Evolutionary conservation across 2,888 invertebrate species (phyloP), one percentile per base, ranked within the genome.

Genomic region (Apeira syringaria): DNA sequence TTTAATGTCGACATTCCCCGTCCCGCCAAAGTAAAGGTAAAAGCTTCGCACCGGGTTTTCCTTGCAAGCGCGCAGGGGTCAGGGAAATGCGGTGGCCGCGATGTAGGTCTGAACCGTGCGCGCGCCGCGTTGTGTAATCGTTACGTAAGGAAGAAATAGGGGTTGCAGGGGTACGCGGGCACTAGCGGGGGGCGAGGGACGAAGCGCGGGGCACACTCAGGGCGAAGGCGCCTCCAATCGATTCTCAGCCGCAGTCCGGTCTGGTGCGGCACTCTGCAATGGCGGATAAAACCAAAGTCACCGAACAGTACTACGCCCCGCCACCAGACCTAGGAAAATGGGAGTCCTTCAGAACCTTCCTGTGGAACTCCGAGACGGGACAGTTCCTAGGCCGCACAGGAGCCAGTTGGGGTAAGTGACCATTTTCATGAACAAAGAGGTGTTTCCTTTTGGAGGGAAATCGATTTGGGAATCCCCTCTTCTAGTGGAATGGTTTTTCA

Each of bases 341-440:
- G 96, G 95, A 96, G 88, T 92, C 94, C 69, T 94, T 97, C 91
- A 93, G 92, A 83, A 90, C 92, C 73, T 98, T 98, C 92, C 81
- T 98, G 61, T 98, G 95, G 95, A 97, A 98, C 91, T 93, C 96
- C 64, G 97, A 98, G 88, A 97, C 97, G 51, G 94, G 94, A 73
- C 96, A 97, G 90, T 94, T 98, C 82, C 91, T 98, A 65, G 98
- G 98, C 66, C 93, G 98, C 67, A 97, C 97, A 53, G 97, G 96
- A 65, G 91, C 94, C 74, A 97, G 97, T 90, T 98, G 98, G 98
- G 97, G 98, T 98, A 80, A 97, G 97, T 95, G 36, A 50, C 53
- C 1, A 8, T 6, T 2, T 18, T 10, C 33, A 18, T 26, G 28
- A 44, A 37, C 32, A 46, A 54, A 39, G 40, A 34, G 20, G 26